Conservation (phyloP, 30 jellyfish, hydroid and myxozoan genomes). For the Aurelia aurita complex sp. Pacific region DNA sequence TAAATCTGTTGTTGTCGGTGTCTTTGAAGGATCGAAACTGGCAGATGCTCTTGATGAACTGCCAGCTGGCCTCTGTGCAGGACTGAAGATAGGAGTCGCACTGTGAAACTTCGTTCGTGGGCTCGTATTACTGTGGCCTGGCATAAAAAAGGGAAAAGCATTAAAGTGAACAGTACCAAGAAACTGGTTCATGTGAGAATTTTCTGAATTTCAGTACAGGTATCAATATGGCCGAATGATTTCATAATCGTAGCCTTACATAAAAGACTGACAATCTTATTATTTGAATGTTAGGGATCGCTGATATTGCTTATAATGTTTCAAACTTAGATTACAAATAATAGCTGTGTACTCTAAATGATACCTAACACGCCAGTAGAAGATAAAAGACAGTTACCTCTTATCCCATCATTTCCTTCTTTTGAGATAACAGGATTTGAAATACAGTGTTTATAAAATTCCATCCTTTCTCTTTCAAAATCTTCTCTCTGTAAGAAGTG, state of each 20-base stretch:
- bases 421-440: conserved; percentile 86
- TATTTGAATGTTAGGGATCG: too few species aligned
- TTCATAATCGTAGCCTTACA: too few species aligned
- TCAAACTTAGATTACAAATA: too few species aligned
- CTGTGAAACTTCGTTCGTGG: conserved; percentile 34
- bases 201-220: too few species aligned
- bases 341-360: too few species aligned
- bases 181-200: too few species aligned
- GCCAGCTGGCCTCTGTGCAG: conserved; percentile 71
- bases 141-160: background rate
- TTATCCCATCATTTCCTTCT: conserved; percentile 45
- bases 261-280: too few species aligned
- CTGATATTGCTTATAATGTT: too few species aligned
- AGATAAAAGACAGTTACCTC: background rate
- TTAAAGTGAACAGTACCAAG: too few species aligned
- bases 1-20: conserved; percentile 90
- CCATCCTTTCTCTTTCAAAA: conserved; percentile 83
- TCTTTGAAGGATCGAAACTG: conserved; percentile 19
- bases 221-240: too few species aligned
- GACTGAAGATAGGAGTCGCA: conserved; percentile 80
- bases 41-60: background rate
- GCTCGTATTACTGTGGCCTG: background rate
- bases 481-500: conserved; percentile 70
- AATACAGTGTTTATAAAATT: conserved; percentile 85
- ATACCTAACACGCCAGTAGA: too few species aligned